phyloP scores from a whole-genome alignment of 2,888 invertebrate species.

The Sphecodes monilicornis region DNA sequence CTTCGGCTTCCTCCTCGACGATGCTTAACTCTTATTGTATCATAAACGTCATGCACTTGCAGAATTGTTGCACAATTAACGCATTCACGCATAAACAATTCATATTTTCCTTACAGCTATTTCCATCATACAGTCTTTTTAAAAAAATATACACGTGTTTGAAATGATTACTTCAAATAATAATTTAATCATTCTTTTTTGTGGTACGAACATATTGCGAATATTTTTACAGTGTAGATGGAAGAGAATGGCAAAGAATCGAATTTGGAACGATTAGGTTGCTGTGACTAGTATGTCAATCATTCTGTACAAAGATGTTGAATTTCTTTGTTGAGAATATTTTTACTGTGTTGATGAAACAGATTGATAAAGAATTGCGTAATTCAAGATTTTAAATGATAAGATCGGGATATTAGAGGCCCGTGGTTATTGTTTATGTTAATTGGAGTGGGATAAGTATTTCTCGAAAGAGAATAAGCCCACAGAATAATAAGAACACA shows the following conservation, averaged over 20 bases:
- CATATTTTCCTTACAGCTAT: not conserved
- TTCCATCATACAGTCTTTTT: not conserved
- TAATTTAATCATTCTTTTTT: not conserved
- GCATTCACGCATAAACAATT: not conserved
- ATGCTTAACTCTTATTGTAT: not conserved
- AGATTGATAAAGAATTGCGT: not conserved
- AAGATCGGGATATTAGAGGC: no score
- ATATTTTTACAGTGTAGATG: no score
- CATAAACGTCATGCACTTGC: slow-evolving; percentile 18
- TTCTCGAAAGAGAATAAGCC: not conserved
- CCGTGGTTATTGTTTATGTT: no score
- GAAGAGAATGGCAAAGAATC: no score
- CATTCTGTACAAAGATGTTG: not conserved
- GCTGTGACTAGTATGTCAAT: no score
- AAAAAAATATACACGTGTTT: not conserved
- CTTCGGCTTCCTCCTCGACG: slow-evolving; percentile 27
- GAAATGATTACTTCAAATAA: no score
- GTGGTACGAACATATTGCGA: not conserved
- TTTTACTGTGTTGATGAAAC: no score
- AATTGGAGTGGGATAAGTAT: not conserved
- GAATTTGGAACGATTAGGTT: no score
- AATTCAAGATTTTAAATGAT: not conserved
- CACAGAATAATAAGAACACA: not conserved
- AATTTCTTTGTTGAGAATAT: not conserved
- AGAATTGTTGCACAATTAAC: not conserved